Conservation (phyloP, 2,113 vertebrate species). For the Cygnus buccinator region DNA sequence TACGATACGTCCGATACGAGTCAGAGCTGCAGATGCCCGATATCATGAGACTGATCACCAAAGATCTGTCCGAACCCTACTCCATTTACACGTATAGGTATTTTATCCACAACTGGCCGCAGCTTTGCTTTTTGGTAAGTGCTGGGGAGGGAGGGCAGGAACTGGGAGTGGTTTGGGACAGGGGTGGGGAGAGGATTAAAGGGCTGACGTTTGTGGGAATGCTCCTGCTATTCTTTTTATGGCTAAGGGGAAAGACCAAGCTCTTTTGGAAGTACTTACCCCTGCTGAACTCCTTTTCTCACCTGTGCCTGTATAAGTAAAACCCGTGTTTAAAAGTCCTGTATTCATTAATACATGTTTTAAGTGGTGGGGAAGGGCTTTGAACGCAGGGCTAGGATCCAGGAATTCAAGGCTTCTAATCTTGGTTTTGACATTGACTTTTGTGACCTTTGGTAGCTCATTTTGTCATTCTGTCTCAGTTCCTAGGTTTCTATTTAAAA, state of each 20-base stretch:
- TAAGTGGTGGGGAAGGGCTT: not conserved
- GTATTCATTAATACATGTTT: not conserved
- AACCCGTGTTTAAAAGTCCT: not conserved
- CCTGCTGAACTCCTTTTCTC: not conserved
- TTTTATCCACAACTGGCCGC: constrained; percentile 99
- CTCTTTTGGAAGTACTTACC: not conserved
- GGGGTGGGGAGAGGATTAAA: constrained; percentile 5
- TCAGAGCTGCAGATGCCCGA: constrained; percentile 99
- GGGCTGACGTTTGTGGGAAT: not conserved
- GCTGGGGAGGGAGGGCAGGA: constrained; percentile 10
- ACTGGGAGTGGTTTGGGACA: constrained; percentile 29
- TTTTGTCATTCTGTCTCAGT: constrained; percentile 17
- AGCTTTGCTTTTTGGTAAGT: constrained; percentile 99
- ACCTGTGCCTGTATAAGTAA: not conserved
- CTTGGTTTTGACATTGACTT: constrained; percentile 51
- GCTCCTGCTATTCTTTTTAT: not conserved
- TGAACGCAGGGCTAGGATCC: not conserved
- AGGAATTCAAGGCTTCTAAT: constrained; percentile 19
- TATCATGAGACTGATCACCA: constrained; percentile 99
- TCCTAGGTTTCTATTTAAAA: constrained; percentile 13
- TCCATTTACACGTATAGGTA: constrained; percentile 99
- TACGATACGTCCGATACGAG: constrained; percentile 96
- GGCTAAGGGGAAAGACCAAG: not conserved
- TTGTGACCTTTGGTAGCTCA: constrained; percentile 32
- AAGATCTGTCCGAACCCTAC: constrained; percentile 99